phyloP scores from a whole-genome alignment of 2,888 invertebrate species.

The Nemapogon koenigi region DNA sequence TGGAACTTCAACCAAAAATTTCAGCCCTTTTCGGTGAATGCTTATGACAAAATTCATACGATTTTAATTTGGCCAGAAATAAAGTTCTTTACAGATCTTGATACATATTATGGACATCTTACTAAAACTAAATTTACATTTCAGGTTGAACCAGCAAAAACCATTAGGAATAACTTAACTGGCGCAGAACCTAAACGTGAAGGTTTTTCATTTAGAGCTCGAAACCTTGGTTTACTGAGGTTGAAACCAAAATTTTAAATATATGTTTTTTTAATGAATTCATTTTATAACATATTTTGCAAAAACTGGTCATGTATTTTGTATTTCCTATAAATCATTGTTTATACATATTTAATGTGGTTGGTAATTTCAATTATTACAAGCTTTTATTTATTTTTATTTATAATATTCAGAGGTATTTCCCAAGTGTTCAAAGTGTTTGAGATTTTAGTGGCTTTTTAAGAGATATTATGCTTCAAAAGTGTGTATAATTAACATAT shows the following conservation, averaged over 20 bases:
- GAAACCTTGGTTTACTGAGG: conserved; percentile 34
- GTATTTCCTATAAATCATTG: too few species aligned
- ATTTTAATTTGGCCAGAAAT: too few species aligned
- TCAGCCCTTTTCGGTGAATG: too few species aligned
- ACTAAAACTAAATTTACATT: too few species aligned
- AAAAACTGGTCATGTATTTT: background rate
- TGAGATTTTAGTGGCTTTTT: background rate
- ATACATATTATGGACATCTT: too few species aligned
- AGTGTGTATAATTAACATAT: background rate
- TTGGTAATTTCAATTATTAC: too few species aligned
- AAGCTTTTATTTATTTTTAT: too few species aligned
- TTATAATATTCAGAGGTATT: conserved; percentile 22
- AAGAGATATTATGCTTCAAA: conserved; percentile 23
- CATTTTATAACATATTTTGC: background rate
- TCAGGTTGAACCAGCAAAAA: conserved; percentile 49
- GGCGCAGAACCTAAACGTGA: conserved; percentile 21
- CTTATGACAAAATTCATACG: too few species aligned
- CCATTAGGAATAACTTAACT: conserved; percentile 29
- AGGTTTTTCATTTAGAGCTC: conserved; percentile 37
- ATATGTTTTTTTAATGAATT: background rate
- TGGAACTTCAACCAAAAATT: too few species aligned
- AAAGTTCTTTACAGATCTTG: too few species aligned
- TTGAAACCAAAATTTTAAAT: conserved; percentile 43
- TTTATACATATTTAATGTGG: too few species aligned
- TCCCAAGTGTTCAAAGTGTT: conserved; percentile 26